A percentile compares a stretch with the other conserved stretches of the same genome.
Conservation (phyloP, 2,888 invertebrate species). For the Epinotia ramella region DNA sequence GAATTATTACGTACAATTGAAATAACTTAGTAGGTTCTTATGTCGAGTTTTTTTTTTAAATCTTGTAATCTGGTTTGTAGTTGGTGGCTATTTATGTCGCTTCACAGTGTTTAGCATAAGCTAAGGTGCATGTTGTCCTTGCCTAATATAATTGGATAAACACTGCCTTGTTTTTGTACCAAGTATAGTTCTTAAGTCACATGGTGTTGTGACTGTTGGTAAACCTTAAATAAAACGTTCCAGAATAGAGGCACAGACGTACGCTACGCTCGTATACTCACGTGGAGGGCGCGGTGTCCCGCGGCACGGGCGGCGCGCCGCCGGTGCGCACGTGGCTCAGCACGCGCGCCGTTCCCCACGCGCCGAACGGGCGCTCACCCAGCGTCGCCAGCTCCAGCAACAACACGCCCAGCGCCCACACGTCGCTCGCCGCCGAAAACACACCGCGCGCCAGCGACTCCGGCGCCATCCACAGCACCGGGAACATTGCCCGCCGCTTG, state of each 20-base stretch:
- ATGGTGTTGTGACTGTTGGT: too few relatives aligned
- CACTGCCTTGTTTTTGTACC: too few relatives aligned
- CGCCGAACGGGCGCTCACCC: conserved; percentile 94
- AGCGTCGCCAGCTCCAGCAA: conserved; percentile 94
- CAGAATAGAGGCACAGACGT: not conserved
- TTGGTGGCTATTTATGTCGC: too few relatives aligned
- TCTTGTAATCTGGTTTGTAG: too few relatives aligned
- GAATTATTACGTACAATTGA: too few relatives aligned
- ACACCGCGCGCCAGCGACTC: conserved; percentile 92
- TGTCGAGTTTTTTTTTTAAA: too few relatives aligned
- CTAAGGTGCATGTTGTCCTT: too few relatives aligned
- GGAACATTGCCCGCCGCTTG: conserved; percentile 92
- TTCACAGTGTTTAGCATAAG: too few relatives aligned
- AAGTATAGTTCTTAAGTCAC: too few relatives aligned
- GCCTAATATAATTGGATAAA: too few relatives aligned
- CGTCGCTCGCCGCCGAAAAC: conserved; percentile 93
- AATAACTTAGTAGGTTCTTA: too few relatives aligned
- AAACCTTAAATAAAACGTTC: not conserved
- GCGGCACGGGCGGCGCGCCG: conserved; percentile 88
- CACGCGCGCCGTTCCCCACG: conserved; percentile 90
- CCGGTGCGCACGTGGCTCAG: conserved; percentile 85
- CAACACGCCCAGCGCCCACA: conserved; percentile 95
- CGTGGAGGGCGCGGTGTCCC: conserved; percentile 67
- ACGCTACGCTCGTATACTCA: conserved; percentile 46
- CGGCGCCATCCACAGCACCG: conserved; percentile 96